Evolutionary conservation across 35 echinoderm and acorn worm species (phyloP).

Genomic region (Apostichopus japonicus): DNA sequence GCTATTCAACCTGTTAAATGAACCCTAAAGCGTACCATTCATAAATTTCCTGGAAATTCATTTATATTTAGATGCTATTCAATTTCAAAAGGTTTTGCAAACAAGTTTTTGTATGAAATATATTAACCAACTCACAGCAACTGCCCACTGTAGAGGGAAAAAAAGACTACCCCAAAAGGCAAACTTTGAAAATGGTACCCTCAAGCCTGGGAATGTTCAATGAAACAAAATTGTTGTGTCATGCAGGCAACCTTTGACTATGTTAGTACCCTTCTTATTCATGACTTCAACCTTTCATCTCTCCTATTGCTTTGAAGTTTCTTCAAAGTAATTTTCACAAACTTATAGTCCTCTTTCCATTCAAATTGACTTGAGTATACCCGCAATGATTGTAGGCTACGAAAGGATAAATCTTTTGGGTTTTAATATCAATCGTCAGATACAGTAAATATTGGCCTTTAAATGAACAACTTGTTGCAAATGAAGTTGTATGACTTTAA

Average conservation of each 20-base stretch:
- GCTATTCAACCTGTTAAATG: background rate
- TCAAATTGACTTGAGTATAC: no score
- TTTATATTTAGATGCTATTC: conserved; percentile 45
- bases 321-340: no score
- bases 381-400: no score
- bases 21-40: conserved; percentile 18
- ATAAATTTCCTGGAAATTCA: conserved; percentile 43
- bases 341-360: no score
- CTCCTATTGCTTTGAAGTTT: no score
- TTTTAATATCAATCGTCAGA: no score
- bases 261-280: no score
- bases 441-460: no score
- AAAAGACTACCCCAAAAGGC: background rate
- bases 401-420: no score
- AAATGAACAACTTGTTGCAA: no score
- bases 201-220: background rate
- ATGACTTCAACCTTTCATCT: no score
- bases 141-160: background rate
- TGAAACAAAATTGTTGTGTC: background rate
- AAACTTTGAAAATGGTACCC: background rate
- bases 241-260: background rate
- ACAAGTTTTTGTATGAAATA: background rate
- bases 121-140: background rate
- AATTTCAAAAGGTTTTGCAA: conserved; percentile 21
- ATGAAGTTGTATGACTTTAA: no score